These are phyloP conservation scores for Gastrophryne carolinensis DNA, from an alignment of 2,797 vertebrate genomes.

Conservation along the genomic window DNA sequence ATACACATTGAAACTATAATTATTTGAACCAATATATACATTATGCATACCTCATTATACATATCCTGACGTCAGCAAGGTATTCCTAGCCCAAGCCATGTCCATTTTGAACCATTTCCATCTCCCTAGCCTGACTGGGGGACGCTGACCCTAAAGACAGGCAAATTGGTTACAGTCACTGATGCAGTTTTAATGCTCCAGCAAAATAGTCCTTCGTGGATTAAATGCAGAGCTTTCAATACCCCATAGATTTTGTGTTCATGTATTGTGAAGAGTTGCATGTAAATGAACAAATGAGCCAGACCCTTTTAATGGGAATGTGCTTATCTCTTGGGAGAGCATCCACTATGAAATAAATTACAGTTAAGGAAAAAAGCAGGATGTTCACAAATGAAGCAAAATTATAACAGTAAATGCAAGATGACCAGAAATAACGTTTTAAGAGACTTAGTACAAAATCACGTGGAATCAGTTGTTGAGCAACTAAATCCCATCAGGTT, in stretches of 20 bases:
- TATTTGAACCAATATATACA: too few relatives aligned
- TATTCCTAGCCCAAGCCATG: neutral
- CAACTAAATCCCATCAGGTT: too few relatives aligned
- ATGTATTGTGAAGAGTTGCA: slow-evolving; percentile 8
- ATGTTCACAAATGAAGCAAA: neutral
- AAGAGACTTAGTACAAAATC: too few relatives aligned
- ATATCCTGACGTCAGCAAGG: neutral
- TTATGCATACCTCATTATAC: neutral
- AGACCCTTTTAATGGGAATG: slow-evolving; percentile 17
- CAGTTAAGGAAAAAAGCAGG: neutral
- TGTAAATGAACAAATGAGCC: slow-evolving; percentile 23
- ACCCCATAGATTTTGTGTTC: slow-evolving; percentile 11
- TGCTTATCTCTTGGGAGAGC: neutral
- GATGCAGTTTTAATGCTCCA: slow-evolving; percentile 27
- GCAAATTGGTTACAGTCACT: slow-evolving; percentile 20
- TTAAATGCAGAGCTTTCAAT: slow-evolving; percentile 32
- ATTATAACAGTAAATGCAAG: too few relatives aligned
- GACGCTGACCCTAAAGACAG: neutral
- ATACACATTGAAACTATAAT: too few relatives aligned
- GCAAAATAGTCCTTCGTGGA: slow-evolving; percentile 21
- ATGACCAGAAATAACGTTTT: slow-evolving; percentile 23
- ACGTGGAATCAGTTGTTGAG: too few relatives aligned
- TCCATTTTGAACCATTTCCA: neutral
- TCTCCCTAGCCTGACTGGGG: neutral
- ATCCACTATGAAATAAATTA: slow-evolving; percentile 2